A percentile compares a stretch with the other conserved stretches of the same genome.
phyloP scores from a whole-genome alignment of 2,113 vertebrate species.

The Etheostoma cragini region DNA sequence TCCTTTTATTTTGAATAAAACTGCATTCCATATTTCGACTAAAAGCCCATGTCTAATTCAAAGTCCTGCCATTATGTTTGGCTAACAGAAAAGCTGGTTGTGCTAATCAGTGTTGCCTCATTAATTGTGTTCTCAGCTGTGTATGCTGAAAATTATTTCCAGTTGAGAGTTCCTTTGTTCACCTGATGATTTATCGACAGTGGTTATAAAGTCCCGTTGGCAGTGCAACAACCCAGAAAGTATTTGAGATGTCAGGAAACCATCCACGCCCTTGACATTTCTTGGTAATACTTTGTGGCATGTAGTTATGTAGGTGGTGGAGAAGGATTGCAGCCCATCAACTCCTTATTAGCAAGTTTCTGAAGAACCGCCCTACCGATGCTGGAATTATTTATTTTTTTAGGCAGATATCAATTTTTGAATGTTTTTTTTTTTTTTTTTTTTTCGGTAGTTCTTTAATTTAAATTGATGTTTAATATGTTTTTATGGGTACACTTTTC shows the following conservation, averaged over 20 bases:
- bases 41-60: not conserved
- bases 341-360: not conserved
- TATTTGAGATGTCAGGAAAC: not conserved
- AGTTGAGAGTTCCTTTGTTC: not conserved
- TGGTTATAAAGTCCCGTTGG: not conserved
- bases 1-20: too few relatives aligned
- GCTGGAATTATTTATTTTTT: not conserved
- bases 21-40: not conserved
- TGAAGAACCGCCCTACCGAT: not conserved
- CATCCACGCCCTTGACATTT: not conserved
- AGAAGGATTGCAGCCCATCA: not conserved
- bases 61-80: not conserved
- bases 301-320: too few relatives aligned
- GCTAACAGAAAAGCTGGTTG: not conserved
- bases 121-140: not conserved
- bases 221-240: not conserved
- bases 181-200: accelerated
- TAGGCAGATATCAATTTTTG: not conserved
- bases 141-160: not conserved
- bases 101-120: not conserved
- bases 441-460: too few relatives aligned
- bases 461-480: too few relatives aligned
- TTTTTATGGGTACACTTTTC: too few relatives aligned
- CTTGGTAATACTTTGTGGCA: not conserved
- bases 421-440: not conserved